Conservation (phyloP, 1,140 invertebrate genomes). For the Bombus affinis region DNA sequence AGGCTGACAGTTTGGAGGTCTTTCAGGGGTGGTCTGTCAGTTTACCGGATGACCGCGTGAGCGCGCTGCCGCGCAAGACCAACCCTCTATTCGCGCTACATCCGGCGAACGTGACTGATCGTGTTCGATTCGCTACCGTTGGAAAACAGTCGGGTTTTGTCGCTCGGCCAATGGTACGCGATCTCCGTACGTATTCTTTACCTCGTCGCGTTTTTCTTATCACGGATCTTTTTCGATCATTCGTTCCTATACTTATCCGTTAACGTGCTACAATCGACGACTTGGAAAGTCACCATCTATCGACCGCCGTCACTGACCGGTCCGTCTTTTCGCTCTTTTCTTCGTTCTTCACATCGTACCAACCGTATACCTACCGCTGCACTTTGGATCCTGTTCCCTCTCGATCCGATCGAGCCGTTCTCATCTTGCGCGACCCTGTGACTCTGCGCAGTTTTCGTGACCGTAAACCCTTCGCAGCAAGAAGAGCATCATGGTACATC, state of each 20-base stretch:
- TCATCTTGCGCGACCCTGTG: neutral
- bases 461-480: neutral
- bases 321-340: slow-evolving; percentile 36
- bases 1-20: slow-evolving; percentile 33
- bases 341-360: neutral
- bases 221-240: neutral
- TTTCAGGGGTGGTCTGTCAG: slow-evolving; percentile 57
- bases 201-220: neutral
- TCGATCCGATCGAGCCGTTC: neutral
- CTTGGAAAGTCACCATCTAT: slow-evolving; percentile 30
- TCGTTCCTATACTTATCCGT: neutral
- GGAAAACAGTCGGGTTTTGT: slow-evolving; percentile 30
- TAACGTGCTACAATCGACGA: slow-evolving; percentile 9
- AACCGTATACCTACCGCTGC: neutral
- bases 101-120: slow-evolving; percentile 69
- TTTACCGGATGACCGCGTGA: slow-evolving; percentile 70
- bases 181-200: neutral
- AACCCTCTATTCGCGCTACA: slow-evolving; percentile 75
- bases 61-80: slow-evolving; percentile 77
- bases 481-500: neutral
- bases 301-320: slow-evolving; percentile 48
- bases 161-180: neutral
- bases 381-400: neutral
- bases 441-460: neutral
- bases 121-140: slow-evolving; percentile 43